Evolutionary conservation across 2,113 vertebrate species (phyloP).

Genomic region (Podilymbus podiceps): DNA sequence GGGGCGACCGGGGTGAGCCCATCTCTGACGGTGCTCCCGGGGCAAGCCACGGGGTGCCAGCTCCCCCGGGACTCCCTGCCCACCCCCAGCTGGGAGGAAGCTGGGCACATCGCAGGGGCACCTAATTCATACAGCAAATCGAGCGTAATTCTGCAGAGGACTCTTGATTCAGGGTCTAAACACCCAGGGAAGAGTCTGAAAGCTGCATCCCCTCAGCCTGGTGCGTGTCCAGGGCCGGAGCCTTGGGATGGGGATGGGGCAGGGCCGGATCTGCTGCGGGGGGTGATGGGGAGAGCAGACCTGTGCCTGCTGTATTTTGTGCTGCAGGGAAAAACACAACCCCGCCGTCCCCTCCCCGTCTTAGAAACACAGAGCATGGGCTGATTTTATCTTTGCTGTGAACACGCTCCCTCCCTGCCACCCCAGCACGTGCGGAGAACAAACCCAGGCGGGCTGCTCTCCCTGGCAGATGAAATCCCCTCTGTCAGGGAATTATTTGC

Average conservation of each 20-base stretch:
- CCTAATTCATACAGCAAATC: background rate
- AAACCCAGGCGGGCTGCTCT: background rate
- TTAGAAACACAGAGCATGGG: background rate
- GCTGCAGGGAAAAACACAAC: background rate
- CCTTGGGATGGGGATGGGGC: background rate
- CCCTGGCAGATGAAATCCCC: background rate
- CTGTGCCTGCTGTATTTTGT: background rate
- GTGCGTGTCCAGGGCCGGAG: accelerated
- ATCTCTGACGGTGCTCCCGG: background rate
- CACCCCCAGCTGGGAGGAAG: background rate
- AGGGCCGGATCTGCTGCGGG: accelerated
- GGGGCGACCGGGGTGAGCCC: too few species aligned
- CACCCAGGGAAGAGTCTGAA: accelerated
- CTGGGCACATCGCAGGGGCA: background rate
- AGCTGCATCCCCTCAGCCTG: background rate
- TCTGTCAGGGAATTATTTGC: background rate
- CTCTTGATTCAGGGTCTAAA: background rate
- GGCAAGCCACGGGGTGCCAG: background rate
- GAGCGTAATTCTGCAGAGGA: background rate
- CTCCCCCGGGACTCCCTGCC: too few species aligned
- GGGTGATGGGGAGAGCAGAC: background rate
- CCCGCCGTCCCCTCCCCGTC: background rate
- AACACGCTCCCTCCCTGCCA: accelerated
- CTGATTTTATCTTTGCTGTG: background rate
- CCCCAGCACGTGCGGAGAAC: background rate